These are phyloP conservation scores for Spisula subtruncata DNA, from an alignment of 2,888 invertebrate genomes.

Conservation along the genomic window DNA sequence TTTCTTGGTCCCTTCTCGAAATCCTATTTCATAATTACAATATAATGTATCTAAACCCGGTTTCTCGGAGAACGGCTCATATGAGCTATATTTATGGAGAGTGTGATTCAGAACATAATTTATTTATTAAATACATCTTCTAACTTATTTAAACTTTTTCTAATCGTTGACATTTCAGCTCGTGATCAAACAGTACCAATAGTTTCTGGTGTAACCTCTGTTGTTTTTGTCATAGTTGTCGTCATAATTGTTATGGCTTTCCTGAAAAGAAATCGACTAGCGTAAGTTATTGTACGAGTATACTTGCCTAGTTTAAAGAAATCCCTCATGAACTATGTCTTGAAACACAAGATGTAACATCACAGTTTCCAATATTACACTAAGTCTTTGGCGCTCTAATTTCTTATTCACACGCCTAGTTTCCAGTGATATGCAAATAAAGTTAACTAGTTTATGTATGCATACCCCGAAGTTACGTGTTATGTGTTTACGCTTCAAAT, in stretches of 20 bases:
- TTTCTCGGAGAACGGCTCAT: no score
- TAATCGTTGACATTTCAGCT: constrained; percentile 24
- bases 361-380: no score
- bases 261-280: constrained; percentile 32
- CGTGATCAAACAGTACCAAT: constrained; percentile 38
- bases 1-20: no score
- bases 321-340: no score
- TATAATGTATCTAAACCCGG: no score
- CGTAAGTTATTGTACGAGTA: constrained; percentile 31
- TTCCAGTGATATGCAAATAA: background rate
- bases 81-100: no score
- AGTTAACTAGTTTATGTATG: background rate
- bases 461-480: background rate
- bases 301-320: no score
- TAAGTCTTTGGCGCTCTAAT: background rate
- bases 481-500: background rate
- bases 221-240: constrained; percentile 41
- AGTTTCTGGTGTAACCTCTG: constrained; percentile 40
- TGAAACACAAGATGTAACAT: no score
- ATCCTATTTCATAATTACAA: no score
- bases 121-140: no score
- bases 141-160: no score
- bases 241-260: constrained; percentile 33
- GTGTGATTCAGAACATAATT: no score
- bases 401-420: background rate